These are phyloP conservation scores for Scaptomyza tumidula DNA, from an alignment of 2,888 invertebrate genomes.

Conservation along the genomic window DNA sequence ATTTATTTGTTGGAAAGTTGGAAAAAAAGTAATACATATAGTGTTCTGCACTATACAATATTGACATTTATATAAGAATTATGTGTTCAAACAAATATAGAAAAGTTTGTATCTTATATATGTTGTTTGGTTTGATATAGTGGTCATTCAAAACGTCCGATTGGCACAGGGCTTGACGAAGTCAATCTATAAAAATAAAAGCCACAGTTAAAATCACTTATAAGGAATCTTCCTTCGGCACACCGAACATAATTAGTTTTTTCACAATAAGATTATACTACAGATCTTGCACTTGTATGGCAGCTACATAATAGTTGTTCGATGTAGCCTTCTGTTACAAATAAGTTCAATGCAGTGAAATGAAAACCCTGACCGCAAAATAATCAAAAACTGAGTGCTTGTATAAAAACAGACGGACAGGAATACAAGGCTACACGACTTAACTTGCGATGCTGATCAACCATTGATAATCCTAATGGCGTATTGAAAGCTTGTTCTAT, in stretches of 20 bases:
- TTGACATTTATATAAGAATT: too few species aligned
- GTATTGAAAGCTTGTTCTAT: too few species aligned
- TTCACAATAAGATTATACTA: too few species aligned
- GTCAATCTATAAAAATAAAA: constrained; percentile 79
- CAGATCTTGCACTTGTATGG: neutral
- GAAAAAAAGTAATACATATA: too few species aligned
- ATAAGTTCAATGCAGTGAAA: neutral
- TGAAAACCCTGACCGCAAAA: too few species aligned
- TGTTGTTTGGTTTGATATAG: constrained; percentile 15
- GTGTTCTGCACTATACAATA: too few species aligned
- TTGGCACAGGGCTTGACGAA: constrained; percentile 81
- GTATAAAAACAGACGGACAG: too few species aligned
- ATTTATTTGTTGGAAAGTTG: too few species aligned
- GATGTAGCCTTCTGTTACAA: neutral
- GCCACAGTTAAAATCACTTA: neutral
- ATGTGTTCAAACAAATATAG: neutral
- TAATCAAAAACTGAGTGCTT: neutral
- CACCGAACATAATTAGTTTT: neutral
- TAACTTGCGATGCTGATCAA: too few species aligned
- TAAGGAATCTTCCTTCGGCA: neutral
- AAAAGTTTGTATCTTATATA: constrained; percentile 51
- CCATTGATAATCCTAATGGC: too few species aligned
- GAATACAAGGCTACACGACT: too few species aligned
- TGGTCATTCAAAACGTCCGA: constrained; percentile 79
- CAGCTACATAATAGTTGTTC: neutral